Evolutionary conservation across 2,888 invertebrate genomes (phyloP), one percentile per base, ranked within the genome.

Genomic region (Trimorus sp.): DNA sequence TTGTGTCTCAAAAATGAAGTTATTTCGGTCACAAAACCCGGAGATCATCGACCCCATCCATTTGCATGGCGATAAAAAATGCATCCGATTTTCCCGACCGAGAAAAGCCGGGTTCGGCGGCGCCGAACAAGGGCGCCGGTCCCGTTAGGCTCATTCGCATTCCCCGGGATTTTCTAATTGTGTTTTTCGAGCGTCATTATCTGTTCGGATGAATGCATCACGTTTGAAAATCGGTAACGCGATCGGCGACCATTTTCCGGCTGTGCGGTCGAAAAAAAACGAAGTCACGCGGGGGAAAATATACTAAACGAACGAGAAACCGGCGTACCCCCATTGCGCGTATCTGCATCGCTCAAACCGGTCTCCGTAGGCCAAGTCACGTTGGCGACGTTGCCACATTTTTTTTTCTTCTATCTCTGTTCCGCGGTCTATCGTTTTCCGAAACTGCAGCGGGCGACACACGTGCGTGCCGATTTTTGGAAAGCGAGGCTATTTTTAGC

Each of bases 41-140:
- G 7, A 12, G 71, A 37, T 71, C 70, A 40, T 49, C 37, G 62
- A 70, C 69, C 40, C 49, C 40, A 9, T n/a, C 69, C 68, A 79
- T 79, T 79, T 79, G 79, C 79, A 69, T 74, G 51, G 14, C 69
- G 79, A 73, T 73, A 73, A 79, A 79, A 78, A 69, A 69, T 69
- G 79, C 74, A 79, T 49, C 14, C 51, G 37, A 42, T 58, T 79
- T 79, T 79, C 54, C 68, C 42, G 36, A 14, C 54, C 49, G 74
- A 38, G 58, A 69, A 74, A 79, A 68, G 15, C 14, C 1, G 69
- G 58, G 63, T 74, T 79, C 73, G 74, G 73, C 68, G 68, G 11
- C 62, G 49, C 68, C 48, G 63, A 63, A 76, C 37, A 42, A 48
- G 54, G 60, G 54, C 40, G 62, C 54, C 40, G 45, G 70, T 65